Evolutionary conservation across 2,113 vertebrate genomes (phyloP).

Genomic region (Campylorhamphus procurvoides): DNA sequence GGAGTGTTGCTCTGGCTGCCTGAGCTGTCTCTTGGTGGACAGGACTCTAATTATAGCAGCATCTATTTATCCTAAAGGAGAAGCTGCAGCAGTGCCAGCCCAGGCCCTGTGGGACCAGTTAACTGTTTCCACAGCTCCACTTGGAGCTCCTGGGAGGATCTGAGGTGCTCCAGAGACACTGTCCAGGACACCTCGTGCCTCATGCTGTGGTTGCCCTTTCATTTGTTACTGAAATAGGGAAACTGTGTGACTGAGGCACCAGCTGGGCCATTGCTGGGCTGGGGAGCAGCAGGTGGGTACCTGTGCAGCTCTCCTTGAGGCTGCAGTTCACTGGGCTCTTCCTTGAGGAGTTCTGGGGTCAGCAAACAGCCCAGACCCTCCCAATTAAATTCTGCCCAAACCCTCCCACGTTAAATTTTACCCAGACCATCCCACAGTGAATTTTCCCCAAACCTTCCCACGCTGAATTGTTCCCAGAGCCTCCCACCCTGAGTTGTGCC

Average conservation of each 20-base stretch:
- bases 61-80: slow-evolving; percentile 3
- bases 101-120: background rate
- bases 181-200: background rate
- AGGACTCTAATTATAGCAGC: slow-evolving; percentile 43
- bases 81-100: background rate
- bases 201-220: background rate
- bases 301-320: background rate
- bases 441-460: background rate
- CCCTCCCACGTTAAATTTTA: background rate
- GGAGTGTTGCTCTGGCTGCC: background rate
- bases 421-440: background rate
- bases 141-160: background rate
- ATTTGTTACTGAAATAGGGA: background rate
- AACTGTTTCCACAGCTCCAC: background rate
- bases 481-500: background rate
- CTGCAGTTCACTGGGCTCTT: background rate
- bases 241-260: too few relatives aligned
- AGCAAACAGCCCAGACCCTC: background rate
- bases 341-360: background rate
- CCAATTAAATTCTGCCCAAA: background rate
- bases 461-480: too few relatives aligned
- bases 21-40: background rate
- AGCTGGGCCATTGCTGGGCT: background rate
- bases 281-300: background rate
- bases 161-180: background rate